Evolutionary conservation across 2,113 vertebrate genomes (phyloP).

Genomic region (Suricata suricatta): DNA sequence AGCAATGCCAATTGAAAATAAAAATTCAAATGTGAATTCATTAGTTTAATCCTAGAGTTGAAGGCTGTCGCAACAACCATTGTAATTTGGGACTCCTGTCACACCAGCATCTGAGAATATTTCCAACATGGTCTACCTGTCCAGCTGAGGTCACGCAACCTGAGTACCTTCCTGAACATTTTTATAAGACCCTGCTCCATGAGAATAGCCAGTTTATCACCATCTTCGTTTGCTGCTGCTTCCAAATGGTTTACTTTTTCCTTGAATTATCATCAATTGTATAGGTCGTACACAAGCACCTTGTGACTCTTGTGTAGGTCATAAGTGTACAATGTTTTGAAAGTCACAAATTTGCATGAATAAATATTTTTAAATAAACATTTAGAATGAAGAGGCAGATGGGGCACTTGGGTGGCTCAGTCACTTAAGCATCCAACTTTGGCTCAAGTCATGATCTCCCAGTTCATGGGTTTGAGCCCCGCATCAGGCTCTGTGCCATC

Average conservation of each 20-base stretch:
- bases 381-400: background rate
- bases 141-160: background rate
- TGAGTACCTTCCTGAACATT: background rate
- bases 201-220: background rate
- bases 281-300: background rate
- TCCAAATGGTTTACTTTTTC: background rate
- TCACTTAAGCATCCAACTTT: too few species aligned
- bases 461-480: too few species aligned
- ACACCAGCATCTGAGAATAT: background rate
- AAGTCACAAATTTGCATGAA: background rate
- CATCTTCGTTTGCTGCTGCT: background rate
- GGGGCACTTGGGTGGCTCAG: too few species aligned
- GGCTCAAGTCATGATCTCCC: too few species aligned
- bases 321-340: background rate
- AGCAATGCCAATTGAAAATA: background rate
- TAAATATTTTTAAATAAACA: background rate
- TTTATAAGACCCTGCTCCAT: background rate
- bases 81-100: background rate
- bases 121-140: background rate
- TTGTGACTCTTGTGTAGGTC: background rate
- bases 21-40: background rate
- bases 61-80: background rate
- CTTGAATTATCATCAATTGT: background rate
- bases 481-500: too few species aligned
- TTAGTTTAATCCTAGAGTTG: background rate